Conservation (phyloP, 2,797 vertebrate species). For the Diceros bicornis region DNA sequence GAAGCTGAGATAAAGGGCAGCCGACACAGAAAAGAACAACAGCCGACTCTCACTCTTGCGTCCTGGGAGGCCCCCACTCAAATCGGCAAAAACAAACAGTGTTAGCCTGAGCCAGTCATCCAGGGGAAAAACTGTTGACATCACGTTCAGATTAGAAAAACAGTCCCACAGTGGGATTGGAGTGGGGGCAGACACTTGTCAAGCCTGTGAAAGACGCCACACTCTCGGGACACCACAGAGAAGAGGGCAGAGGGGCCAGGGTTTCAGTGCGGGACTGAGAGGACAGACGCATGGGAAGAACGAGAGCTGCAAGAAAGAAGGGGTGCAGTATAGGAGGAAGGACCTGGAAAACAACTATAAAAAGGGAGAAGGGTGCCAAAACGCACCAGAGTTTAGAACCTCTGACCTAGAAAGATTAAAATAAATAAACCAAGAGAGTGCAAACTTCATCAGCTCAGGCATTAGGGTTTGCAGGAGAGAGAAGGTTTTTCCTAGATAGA, state of each 20-base stretch:
- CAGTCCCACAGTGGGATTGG: neutral
- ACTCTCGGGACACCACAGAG: rapidly evolving
- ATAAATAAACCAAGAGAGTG: neutral
- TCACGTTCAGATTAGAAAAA: neutral
- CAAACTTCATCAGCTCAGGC: neutral
- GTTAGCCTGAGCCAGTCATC: neutral
- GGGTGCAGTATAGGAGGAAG: neutral
- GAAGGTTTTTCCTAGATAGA: neutral
- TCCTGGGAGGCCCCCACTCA: neutral
- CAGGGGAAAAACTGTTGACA: neutral
- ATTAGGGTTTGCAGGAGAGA: neutral
- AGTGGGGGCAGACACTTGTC: neutral
- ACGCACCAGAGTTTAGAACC: too few species aligned
- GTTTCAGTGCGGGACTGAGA: too few species aligned
- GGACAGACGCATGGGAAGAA: neutral
- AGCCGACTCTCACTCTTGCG: rapidly evolving
- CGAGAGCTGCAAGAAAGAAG: neutral
- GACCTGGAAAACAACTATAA: neutral
- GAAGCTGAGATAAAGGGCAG: neutral
- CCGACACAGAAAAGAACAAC: neutral
- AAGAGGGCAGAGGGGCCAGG: neutral
- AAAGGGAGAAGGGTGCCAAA: neutral
- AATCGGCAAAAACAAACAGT: neutral
- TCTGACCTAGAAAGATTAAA: neutral
- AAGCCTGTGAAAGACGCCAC: too few species aligned